Conservation (phyloP, 2,888 invertebrate genomes). For the Prosopocoilus inquinatus region DNA sequence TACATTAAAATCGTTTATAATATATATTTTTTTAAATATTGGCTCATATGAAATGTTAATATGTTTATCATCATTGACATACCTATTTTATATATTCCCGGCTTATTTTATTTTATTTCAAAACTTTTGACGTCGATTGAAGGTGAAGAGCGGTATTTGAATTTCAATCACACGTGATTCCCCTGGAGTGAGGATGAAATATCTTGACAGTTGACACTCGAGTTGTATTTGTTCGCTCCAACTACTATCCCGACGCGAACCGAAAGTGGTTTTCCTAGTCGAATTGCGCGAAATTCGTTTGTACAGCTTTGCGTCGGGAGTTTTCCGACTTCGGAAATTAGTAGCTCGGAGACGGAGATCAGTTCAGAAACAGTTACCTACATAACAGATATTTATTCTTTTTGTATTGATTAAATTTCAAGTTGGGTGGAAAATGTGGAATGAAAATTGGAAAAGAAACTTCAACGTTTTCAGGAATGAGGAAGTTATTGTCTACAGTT, state of each 20-base stretch:
- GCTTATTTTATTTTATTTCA: conserved; percentile 21
- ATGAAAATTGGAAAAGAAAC: too few species aligned
- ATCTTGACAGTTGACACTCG: conserved; percentile 35
- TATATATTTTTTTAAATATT: neutral
- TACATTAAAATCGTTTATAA: too few species aligned
- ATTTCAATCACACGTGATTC: conserved; percentile 37
- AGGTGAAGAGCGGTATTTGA: conserved; percentile 33
- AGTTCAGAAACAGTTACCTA: too few species aligned
- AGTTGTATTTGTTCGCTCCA: conserved; percentile 25
- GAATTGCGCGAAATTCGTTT: conserved; percentile 10
- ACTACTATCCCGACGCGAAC: conserved; percentile 1
- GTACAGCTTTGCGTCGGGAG: neutral
- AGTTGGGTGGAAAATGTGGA: too few species aligned
- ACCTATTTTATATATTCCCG: neutral
- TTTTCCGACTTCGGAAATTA: too few species aligned
- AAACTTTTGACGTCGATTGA: conserved; percentile 29
- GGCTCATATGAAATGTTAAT: neutral
- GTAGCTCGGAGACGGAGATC: too few species aligned
- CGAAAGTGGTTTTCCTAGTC: conserved; percentile 15
- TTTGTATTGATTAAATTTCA: too few species aligned
- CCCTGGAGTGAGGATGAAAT: conserved; percentile 32
- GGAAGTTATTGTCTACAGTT: too few species aligned
- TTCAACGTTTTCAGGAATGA: too few species aligned
- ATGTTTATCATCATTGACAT: neutral
- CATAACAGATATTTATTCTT: too few species aligned